Base-by-base conservation (phyloP, 2,113 vertebrate genomes). In the Pycnonotus jocosus region DNA sequence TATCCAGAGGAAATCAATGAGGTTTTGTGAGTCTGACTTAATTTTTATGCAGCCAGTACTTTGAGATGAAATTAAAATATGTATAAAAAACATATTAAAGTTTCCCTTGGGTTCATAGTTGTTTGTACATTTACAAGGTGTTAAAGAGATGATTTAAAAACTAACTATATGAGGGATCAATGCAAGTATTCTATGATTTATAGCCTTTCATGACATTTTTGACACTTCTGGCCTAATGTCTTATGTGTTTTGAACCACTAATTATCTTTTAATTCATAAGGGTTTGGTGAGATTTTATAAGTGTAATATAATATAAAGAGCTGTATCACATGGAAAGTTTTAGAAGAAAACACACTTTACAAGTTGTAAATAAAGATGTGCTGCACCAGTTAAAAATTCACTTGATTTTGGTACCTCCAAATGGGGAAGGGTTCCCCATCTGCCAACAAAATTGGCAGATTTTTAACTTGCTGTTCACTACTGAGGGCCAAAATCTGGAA, bases 31-130 rank as follows among this genome's bases (percentile, higher is more conserved):
- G 98, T 96, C 97, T 97, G 97, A 97, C 94, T 98, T 98, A 98
- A 98, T 98, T 98, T 98, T 98, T 97, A 98, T 98, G 97, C 98
- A 98, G 96, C 96, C 95, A 98, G 98, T 83, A 98, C 97, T 97
- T 97, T 97, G 96, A 98, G 98, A 98, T 98, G 98, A 98, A 99
- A 98, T 98, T 98, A 98, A 99, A 99, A 99, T 98, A 98, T 98
- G 98, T 98, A 99, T 98, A 98, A 99, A 99, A 99, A 99, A 98
- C 98, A 99, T 98, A 98, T 98, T 98, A 98, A 98, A 96, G 98
- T 97, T 97, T 98, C 98, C 98, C 98, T 84, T 65, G 98, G 96
- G 98, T 94, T 95, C 65, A 31, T 91, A 96, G 97, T 98, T 98
- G 98, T 98, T 98, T 98, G 98, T 98, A 97, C 97, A 98, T 98